A percentile compares a stretch with the other conserved stretches of the same genome.
Evolutionary conservation across 2,113 vertebrate species (phyloP).

Genomic region (Cygnus buccinator): DNA sequence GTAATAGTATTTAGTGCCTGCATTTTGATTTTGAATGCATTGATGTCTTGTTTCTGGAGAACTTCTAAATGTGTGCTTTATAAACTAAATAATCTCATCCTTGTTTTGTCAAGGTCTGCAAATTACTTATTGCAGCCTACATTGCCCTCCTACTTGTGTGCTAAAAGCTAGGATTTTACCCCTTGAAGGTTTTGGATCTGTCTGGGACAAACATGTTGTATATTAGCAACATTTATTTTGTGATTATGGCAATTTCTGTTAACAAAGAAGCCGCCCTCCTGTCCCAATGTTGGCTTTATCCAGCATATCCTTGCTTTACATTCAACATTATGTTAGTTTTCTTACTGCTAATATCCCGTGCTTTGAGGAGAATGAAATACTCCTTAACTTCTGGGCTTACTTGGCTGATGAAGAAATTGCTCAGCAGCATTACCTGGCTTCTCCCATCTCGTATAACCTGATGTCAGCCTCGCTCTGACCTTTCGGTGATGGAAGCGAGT

Average conservation of each 20-base stretch:
- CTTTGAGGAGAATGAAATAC: neutral
- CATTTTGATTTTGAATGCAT: neutral
- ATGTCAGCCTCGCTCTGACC: constrained; percentile 37
- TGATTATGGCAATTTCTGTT: neutral
- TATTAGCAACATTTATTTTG: neutral
- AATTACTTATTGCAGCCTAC: constrained; percentile 14
- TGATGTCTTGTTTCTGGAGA: neutral
- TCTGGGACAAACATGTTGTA: neutral
- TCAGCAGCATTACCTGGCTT: neutral
- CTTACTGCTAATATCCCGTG: neutral
- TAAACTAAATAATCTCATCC: neutral
- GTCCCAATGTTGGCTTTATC: neutral
- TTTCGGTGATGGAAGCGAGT: constrained; percentile 11
- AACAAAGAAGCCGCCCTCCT: neutral
- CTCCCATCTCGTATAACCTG: neutral
- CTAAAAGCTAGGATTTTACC: constrained; percentile 1
- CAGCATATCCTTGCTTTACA: neutral
- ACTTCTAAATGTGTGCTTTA: neutral
- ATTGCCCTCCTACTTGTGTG: neutral
- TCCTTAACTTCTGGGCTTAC: neutral
- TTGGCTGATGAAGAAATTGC: neutral
- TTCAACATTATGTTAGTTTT: neutral
- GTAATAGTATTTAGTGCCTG: neutral
- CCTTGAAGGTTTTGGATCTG: neutral
- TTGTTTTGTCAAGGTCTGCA: neutral